A percentile compares a stretch with the other conserved stretches of the same genome.
Evolutionary conservation across 2,888 invertebrate species (phyloP).

Genomic region (Tetheella fluctuosa): DNA sequence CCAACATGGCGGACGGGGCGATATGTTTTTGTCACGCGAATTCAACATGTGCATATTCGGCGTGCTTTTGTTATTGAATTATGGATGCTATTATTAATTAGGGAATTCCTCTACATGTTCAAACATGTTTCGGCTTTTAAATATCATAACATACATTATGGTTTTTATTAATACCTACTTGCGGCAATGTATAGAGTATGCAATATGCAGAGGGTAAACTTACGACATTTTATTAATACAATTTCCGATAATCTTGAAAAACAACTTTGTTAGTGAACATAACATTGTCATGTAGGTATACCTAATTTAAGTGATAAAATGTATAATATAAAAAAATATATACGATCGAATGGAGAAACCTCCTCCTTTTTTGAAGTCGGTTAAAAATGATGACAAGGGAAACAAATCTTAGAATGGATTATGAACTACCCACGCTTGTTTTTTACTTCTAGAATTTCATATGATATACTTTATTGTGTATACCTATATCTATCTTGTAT

Average conservation of each 20-base stretch:
- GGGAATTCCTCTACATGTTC: slow-evolving; percentile 25
- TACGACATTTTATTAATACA: too few species aligned
- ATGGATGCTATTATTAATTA: slow-evolving; percentile 45
- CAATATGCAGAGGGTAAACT: background rate
- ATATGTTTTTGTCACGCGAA: slow-evolving; percentile 64
- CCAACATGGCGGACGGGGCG: slow-evolving; percentile 32
- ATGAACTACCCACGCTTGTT: too few species aligned
- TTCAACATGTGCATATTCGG: slow-evolving; percentile 53
- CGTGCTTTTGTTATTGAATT: slow-evolving; percentile 40
- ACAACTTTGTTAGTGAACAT: too few species aligned
- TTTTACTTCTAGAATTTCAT: too few species aligned
- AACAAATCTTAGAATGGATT: too few species aligned
- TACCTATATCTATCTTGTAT: background rate
- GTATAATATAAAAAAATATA: too few species aligned
- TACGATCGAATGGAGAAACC: too few species aligned
- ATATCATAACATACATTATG: background rate
- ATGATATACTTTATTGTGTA: background rate
- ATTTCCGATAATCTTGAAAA: too few species aligned
- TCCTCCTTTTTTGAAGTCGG: too few species aligned
- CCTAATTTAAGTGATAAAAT: too few species aligned
- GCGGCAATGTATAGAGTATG: background rate
- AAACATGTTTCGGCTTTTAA: slow-evolving; percentile 15
- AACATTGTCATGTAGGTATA: too few species aligned
- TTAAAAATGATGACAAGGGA: too few species aligned
- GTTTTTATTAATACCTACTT: background rate